phyloP scores from a whole-genome alignment of 2,888 invertebrate genomes.

The Anoncus sp. region DNA sequence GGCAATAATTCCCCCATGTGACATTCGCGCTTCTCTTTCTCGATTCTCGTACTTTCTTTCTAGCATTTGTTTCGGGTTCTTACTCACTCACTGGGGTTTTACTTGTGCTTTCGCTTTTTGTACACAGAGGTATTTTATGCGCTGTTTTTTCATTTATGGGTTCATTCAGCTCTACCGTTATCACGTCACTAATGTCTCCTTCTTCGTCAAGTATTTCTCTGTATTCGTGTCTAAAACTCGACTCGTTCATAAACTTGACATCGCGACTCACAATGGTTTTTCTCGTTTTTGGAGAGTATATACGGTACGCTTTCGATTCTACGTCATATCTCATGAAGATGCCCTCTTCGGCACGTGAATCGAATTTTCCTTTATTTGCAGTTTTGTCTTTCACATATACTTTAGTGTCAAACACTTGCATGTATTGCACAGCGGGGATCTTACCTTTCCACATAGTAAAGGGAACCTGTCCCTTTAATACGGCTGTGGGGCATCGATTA shows the following conservation, averaged over 20 bases:
- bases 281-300: constrained; percentile 11
- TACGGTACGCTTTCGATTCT: constrained; percentile 43
- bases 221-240: constrained; percentile 36
- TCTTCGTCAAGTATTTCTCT: constrained; percentile 35
- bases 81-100: too few species aligned
- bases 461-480: constrained; percentile 39
- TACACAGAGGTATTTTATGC: not conserved
- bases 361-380: constrained; percentile 39
- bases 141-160: not conserved
- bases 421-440: constrained; percentile 36
- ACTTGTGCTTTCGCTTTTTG: not conserved
- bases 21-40: constrained; percentile 31
- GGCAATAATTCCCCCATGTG: constrained; percentile 25
- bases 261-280: constrained; percentile 39
- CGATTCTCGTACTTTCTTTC: not conserved
- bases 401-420: constrained; percentile 50
- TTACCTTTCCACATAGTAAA: constrained; percentile 50
- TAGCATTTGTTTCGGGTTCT: too few species aligned
- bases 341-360: constrained; percentile 39
- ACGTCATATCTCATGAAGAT: constrained; percentile 38
- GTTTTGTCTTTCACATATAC: constrained; percentile 39
- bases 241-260: constrained; percentile 38
- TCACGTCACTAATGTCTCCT: not conserved
- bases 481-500: constrained; percentile 23
- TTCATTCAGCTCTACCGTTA: too few species aligned